Conservation (phyloP, 1,140 invertebrate genomes). For the Ylistrum balloti region DNA sequence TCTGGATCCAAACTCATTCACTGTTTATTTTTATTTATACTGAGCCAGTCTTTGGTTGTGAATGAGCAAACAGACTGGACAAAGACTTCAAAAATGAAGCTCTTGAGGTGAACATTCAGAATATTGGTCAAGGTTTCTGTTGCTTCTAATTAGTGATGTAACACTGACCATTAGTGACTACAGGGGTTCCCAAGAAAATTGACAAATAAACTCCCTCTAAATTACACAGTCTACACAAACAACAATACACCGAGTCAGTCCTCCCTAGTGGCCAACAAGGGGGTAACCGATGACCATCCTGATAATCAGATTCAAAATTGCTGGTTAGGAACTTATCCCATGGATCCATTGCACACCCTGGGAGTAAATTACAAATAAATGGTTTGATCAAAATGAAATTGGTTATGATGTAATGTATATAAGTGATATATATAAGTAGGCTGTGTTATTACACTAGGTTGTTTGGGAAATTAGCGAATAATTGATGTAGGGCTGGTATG, state of each 20-base stretch:
- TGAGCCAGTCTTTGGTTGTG: background rate
- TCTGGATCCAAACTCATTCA: conserved; percentile 6
- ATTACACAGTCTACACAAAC: background rate
- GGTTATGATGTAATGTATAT: conserved; percentile 3
- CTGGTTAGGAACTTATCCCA: background rate
- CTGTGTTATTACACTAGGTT: background rate
- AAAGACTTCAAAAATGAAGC: conserved; percentile 20
- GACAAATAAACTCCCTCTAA: conserved; percentile 24
- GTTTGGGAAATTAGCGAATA: background rate
- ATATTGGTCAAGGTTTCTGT: conserved; percentile 4
- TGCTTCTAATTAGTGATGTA: conserved; percentile 24
- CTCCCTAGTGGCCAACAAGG: background rate
- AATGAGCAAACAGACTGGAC: background rate
- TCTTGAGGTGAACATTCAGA: conserved; percentile 37
- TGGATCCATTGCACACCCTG: background rate
- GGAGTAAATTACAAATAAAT: conserved; percentile 40
- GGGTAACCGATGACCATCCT: background rate
- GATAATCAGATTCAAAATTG: background rate
- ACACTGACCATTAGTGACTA: conserved; percentile 25
- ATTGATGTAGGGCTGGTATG: background rate
- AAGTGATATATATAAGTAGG: background rate
- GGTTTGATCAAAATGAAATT: conserved; percentile 25
- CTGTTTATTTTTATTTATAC: conserved; percentile 14
- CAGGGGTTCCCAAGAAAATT: conserved; percentile 22
- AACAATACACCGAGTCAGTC: conserved; percentile 6